Conservation (phyloP, 2,888 invertebrate genomes). For the Eumacrocentrus americanus region DNA sequence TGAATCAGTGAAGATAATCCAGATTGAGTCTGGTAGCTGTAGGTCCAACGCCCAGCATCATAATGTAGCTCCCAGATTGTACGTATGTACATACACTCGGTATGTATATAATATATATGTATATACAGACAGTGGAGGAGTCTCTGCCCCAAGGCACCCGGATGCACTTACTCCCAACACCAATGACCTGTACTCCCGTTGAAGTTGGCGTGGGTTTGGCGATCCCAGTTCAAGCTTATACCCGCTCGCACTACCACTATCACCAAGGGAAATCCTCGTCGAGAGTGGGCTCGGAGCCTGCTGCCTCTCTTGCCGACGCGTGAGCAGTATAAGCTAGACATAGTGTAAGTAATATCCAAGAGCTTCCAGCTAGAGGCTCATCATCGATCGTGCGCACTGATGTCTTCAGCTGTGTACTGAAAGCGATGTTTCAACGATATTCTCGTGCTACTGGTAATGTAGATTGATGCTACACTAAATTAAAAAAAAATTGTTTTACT, state of each 20-base stretch:
- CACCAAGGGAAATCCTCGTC: slow-evolving; percentile 28
- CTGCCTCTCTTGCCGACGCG: slow-evolving; percentile 12
- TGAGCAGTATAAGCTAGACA: slow-evolving; percentile 31
- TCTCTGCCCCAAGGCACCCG: slow-evolving; percentile 29
- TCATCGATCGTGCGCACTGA: slow-evolving; percentile 12
- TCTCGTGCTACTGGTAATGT: too few species aligned
- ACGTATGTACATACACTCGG: slow-evolving; percentile 15
- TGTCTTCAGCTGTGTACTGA: too few species aligned
- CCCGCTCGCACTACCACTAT: slow-evolving; percentile 15
- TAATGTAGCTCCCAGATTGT: slow-evolving; percentile 42
- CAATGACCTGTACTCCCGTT: slow-evolving; percentile 25
- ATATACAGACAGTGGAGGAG: slow-evolving; percentile 22
- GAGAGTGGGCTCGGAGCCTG: slow-evolving; percentile 2
- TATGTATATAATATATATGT: background rate
- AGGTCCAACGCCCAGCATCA: slow-evolving; percentile 47
- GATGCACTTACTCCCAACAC: slow-evolving; percentile 36
- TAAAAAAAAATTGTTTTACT: too few species aligned
- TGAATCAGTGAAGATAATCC: slow-evolving; percentile 60
- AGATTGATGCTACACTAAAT: too few species aligned
- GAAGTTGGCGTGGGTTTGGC: slow-evolving; percentile 20
- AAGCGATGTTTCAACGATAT: too few species aligned
- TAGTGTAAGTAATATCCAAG: slow-evolving; percentile 36
- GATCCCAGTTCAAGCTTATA: background rate
- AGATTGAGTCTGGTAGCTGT: slow-evolving; percentile 50
- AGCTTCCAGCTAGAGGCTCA: slow-evolving; percentile 25